Evolutionary conservation across 2,888 invertebrate species (phyloP).

Genomic region (Pterobdella sp.): DNA sequence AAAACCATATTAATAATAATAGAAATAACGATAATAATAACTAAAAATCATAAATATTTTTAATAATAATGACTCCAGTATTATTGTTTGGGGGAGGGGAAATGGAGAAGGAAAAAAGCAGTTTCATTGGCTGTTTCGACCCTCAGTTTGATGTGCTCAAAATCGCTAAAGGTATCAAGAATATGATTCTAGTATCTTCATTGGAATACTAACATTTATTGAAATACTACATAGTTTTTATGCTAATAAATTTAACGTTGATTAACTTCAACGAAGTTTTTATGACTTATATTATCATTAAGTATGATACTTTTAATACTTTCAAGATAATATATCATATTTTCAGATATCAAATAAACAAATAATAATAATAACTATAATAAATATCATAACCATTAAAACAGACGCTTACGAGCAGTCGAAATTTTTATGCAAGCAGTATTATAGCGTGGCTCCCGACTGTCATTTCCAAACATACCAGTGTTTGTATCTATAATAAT

Average conservation of each 20-base stretch:
- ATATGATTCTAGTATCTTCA: not conserved
- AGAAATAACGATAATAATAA: not conserved
- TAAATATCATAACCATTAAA: conserved; percentile 30
- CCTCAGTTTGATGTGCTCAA: conserved; percentile 82
- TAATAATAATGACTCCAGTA: conserved; percentile 45
- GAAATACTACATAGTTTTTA: no score
- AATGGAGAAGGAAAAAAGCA: conserved; percentile 40
- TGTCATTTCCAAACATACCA: conserved; percentile 62
- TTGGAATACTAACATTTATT: no score
- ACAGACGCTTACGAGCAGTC: conserved; percentile 93
- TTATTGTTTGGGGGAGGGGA: conserved; percentile 52
- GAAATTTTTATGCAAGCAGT: conserved; percentile 91
- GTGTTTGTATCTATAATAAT: conserved; percentile 33
- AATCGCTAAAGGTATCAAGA: conserved; percentile 63
- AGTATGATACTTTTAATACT: no score
- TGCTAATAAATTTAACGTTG: no score
- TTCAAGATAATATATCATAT: no score
- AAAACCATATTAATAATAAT: conserved; percentile 3
- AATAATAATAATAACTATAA: conserved; percentile 9
- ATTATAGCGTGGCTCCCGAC: conserved; percentile 87
- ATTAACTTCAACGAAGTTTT: no score
- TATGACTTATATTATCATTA: no score
- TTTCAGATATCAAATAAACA: no score
- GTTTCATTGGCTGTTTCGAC: conserved; percentile 91
- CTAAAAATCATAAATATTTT: not conserved